A percentile compares a stretch with the other conserved stretches of the same genome.
phyloP scores from a whole-genome alignment of 2,888 invertebrate species.

The Kuschelorhynchus macadamiae region DNA sequence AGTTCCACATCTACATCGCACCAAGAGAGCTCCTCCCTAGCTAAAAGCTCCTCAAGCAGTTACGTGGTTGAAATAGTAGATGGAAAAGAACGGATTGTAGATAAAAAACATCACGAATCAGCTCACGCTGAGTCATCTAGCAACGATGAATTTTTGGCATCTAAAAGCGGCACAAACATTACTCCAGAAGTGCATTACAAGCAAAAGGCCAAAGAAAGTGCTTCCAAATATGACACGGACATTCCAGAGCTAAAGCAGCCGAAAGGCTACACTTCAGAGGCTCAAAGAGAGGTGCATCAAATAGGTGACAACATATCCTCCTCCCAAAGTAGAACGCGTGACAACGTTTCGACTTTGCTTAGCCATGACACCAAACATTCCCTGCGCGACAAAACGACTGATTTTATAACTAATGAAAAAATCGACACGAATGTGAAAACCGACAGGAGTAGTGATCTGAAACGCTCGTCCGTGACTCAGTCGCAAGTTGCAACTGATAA shows the following conservation, averaged over 20 bases:
- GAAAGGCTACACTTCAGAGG: slow-evolving; percentile 69
- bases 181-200: slow-evolving; percentile 72
- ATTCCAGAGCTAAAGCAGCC: slow-evolving; percentile 69
- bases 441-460: slow-evolving; percentile 14
- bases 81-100: slow-evolving; percentile 75
- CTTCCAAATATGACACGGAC: slow-evolving; percentile 73
- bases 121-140: slow-evolving; percentile 56
- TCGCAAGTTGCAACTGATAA: slow-evolving; percentile 21
- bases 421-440: slow-evolving; percentile 44
- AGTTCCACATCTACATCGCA: slow-evolving; percentile 67
- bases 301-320: slow-evolving; percentile 63
- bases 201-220: slow-evolving; percentile 71
- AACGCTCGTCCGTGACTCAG: slow-evolving; percentile 2
- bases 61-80: slow-evolving; percentile 78
- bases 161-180: slow-evolving; percentile 73
- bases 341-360: slow-evolving; percentile 37
- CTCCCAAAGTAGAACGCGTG: slow-evolving; percentile 57
- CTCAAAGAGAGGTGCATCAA: slow-evolving; percentile 66
- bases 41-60: slow-evolving; percentile 76
- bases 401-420: slow-evolving; percentile 53
- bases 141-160: slow-evolving; percentile 71
- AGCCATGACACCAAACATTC: slow-evolving; percentile 39
- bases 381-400: slow-evolving; percentile 49
- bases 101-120: slow-evolving; percentile 74
- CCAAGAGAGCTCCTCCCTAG: slow-evolving; percentile 71